phyloP scores from a whole-genome alignment of 2,888 invertebrate species.

The Tinea pellionella region DNA sequence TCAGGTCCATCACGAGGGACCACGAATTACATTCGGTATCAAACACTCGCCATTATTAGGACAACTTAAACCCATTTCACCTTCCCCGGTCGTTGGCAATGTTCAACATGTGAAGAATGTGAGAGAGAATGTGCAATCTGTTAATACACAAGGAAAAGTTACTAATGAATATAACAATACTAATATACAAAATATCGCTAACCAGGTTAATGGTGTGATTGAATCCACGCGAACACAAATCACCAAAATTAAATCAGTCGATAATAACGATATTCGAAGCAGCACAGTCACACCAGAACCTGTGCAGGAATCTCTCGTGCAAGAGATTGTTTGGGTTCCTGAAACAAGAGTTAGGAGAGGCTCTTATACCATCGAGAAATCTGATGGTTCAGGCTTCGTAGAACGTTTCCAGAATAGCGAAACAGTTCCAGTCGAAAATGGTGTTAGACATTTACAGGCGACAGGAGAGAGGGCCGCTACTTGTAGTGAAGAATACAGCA shows the following conservation, averaged over 20 bases:
- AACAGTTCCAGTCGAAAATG: conserved; percentile 48
- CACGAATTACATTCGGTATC: conserved; percentile 81
- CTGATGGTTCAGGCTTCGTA: conserved; percentile 36
- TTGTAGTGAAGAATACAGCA: conserved; percentile 35
- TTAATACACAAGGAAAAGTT: neutral
- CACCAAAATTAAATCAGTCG: conserved; percentile 38
- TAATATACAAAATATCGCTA: neutral
- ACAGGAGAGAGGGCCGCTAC: conserved; percentile 41
- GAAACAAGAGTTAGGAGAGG: conserved; percentile 49
- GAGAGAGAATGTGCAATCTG: neutral
- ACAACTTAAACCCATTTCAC: conserved; percentile 43
- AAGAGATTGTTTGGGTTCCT: conserved; percentile 57
- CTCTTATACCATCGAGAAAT: conserved; percentile 56
- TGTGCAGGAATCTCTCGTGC: conserved; percentile 44
- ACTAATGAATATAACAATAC: neutral
- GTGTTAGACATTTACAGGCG: conserved; percentile 35
- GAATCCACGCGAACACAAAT: conserved; percentile 34
- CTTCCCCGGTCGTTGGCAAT: conserved; percentile 23
- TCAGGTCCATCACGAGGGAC: conserved; percentile 50
- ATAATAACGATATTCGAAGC: conserved; percentile 44
- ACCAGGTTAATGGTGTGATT: neutral
- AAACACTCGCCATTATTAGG: conserved; percentile 84
- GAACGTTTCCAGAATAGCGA: conserved; percentile 47
- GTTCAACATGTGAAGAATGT: conserved; percentile 12
- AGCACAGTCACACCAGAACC: conserved; percentile 51